A percentile compares a stretch with the other conserved stretches of the same genome.
Evolutionary conservation across 1,140 invertebrate genomes (phyloP).

Genomic region (Drosophila pachea): DNA sequence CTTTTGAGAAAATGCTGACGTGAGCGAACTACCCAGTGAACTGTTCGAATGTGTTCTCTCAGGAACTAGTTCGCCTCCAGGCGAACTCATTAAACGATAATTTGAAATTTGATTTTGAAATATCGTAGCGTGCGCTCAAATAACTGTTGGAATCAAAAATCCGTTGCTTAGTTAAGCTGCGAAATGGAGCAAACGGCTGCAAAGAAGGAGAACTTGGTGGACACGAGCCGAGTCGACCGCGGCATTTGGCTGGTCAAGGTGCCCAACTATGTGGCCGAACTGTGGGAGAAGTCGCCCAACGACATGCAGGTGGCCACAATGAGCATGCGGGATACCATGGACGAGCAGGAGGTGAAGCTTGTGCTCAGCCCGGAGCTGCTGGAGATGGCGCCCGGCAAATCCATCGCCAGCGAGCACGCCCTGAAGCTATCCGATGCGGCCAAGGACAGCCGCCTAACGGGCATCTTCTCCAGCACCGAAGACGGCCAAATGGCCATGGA

Average conservation of each 20-base stretch:
- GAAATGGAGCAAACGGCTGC: slow-evolving; percentile 7
- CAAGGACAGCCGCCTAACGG: not conserved
- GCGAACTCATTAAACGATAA: not conserved
- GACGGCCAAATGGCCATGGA: not conserved
- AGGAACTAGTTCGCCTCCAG: not conserved
- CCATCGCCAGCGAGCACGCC: slow-evolving; percentile 10
- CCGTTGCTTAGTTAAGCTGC: not conserved
- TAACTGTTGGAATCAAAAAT: no score
- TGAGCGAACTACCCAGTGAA: not conserved
- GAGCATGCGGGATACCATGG: slow-evolving; percentile 1
- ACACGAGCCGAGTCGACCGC: not conserved
- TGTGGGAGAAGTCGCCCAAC: slow-evolving; percentile 14
- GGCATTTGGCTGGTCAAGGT: slow-evolving; percentile 27
- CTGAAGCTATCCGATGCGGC: slow-evolving; percentile 8
- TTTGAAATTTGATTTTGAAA: not conserved
- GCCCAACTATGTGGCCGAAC: slow-evolving; percentile 22
- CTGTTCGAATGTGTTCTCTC: not conserved
- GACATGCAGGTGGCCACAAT: slow-evolving; percentile 31
- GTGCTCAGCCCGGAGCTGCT: not conserved
- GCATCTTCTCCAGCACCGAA: slow-evolving; percentile 13
- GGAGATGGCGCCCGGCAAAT: not conserved
- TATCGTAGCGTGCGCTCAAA: not conserved
- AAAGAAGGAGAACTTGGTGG: not conserved
- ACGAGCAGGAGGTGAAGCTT: slow-evolving; percentile 5
- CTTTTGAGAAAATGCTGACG: not conserved